Conservation (phyloP, 1,140 invertebrate genomes). For the Melanaphis sacchari region DNA sequence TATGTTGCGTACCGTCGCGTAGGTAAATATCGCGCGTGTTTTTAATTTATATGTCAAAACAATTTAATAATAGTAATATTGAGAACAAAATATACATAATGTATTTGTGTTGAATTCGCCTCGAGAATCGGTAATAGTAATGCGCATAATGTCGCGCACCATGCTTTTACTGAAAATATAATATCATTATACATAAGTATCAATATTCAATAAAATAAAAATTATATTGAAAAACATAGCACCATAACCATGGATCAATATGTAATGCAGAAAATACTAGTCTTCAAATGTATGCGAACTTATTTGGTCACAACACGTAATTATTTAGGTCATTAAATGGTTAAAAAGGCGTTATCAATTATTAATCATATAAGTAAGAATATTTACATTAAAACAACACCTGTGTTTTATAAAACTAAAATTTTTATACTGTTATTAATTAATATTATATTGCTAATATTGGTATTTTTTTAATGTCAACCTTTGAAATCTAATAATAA, state of each 20-base stretch:
- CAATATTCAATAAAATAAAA: neutral
- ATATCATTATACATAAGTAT: too few species aligned
- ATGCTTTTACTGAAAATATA: neutral
- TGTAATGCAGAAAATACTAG: neutral
- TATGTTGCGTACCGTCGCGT: neutral
- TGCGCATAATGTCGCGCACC: too few species aligned
- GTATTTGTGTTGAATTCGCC: neutral
- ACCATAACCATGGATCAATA: neutral
- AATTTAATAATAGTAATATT: neutral
- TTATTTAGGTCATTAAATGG: neutral
- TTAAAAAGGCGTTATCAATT: neutral
- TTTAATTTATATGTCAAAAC: neutral
- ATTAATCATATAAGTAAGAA: neutral
- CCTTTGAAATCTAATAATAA: too few species aligned
- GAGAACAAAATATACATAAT: neutral
- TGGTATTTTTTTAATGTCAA: too few species aligned
- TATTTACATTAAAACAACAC: neutral
- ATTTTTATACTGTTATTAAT: neutral
- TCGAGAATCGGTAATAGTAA: neutral
- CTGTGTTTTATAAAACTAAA: neutral
- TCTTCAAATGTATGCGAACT: neutral
- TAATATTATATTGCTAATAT: too few species aligned
- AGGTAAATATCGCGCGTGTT: neutral
- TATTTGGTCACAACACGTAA: too few species aligned
- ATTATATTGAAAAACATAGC: neutral